These are phyloP conservation scores for Eunapius fragilis DNA, from an alignment of 37 sponge, comb jelly and placozoan species.

Conservation along the genomic window DNA sequence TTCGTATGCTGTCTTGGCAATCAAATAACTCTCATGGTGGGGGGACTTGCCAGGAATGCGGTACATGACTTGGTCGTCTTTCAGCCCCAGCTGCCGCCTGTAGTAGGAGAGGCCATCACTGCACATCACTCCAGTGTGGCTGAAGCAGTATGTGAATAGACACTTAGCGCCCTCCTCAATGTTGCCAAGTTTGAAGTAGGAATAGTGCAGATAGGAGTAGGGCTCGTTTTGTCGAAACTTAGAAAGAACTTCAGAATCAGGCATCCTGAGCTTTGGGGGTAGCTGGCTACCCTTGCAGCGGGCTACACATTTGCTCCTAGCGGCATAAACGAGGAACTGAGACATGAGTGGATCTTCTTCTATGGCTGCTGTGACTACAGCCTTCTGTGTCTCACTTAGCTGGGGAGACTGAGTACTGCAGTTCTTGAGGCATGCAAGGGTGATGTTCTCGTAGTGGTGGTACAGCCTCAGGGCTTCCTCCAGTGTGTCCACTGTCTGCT, in stretches of 20 bases:
- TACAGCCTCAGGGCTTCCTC: slow-evolving; percentile 64
- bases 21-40: slow-evolving; percentile 24
- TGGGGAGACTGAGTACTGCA: slow-evolving; percentile 19
- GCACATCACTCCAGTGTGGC: slow-evolving; percentile 24
- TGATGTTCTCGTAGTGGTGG: slow-evolving; percentile 52
- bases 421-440: slow-evolving; percentile 45
- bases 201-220: slow-evolving; percentile 73
- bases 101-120: slow-evolving; percentile 33
- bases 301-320: slow-evolving; percentile 47
- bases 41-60: slow-evolving; percentile 34
- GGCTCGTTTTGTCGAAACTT: slow-evolving; percentile 5
- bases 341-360: slow-evolving; percentile 5
- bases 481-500: slow-evolving; percentile 46
- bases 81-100: slow-evolving; percentile 29
- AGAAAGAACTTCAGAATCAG: slow-evolving; percentile 19
- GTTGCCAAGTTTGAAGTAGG: slow-evolving; percentile 52
- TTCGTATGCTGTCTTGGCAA: slow-evolving; percentile 28
- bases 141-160: slow-evolving; percentile 48
- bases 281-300: slow-evolving; percentile 50
- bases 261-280: slow-evolving; percentile 9
- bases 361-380: not conserved
- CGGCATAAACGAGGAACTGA: slow-evolving; percentile 42
- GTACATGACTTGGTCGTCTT: slow-evolving; percentile 23
- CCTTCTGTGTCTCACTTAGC: slow-evolving; percentile 10
- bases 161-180: slow-evolving; percentile 47